Percentiles rank a stretch among this genome's conserved stretches.
These are phyloP conservation scores for Muscina levida DNA, from an alignment of 2,888 invertebrate species.

Conservation along the genomic window DNA sequence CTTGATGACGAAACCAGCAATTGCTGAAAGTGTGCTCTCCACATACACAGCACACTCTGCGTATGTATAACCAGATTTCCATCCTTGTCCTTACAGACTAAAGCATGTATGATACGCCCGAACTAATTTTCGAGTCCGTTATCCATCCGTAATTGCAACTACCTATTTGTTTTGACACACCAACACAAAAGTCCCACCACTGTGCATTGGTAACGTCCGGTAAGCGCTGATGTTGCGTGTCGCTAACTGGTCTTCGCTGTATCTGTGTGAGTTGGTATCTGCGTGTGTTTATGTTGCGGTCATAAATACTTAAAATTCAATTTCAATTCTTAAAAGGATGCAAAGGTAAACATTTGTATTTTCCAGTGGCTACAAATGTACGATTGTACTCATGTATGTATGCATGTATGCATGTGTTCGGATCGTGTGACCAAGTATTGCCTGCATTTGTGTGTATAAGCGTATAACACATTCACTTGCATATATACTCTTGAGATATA, in stretches of 20 bases:
- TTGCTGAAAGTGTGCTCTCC: too few species aligned
- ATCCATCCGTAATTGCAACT: too few species aligned
- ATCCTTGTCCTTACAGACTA: too few species aligned
- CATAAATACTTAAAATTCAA: slow-evolving; percentile 65
- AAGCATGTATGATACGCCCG: too few species aligned
- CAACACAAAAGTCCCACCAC: too few species aligned
- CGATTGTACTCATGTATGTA: neutral
- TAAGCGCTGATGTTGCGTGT: neutral
- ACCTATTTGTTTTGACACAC: too few species aligned
- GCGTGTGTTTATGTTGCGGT: slow-evolving; percentile 41
- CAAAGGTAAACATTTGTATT: slow-evolving; percentile 41
- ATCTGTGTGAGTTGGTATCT: neutral
- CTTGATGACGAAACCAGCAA: too few species aligned
- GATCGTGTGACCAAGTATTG: slow-evolving; percentile 17
- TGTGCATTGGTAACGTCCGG: slow-evolving; percentile 5
- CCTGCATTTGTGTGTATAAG: slow-evolving; percentile 7
- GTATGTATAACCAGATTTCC: too few species aligned
- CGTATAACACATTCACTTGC: neutral
- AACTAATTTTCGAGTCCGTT: too few species aligned
- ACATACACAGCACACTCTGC: too few species aligned
- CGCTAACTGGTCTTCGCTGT: neutral
- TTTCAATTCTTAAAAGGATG: slow-evolving; percentile 58
- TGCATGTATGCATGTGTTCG: slow-evolving; percentile 6
- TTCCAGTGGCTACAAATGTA: slow-evolving; percentile 28
- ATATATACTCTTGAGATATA: slow-evolving; percentile 15